Conservation (phyloP, 2,888 invertebrate genomes). For the Drosophila siamana region DNA sequence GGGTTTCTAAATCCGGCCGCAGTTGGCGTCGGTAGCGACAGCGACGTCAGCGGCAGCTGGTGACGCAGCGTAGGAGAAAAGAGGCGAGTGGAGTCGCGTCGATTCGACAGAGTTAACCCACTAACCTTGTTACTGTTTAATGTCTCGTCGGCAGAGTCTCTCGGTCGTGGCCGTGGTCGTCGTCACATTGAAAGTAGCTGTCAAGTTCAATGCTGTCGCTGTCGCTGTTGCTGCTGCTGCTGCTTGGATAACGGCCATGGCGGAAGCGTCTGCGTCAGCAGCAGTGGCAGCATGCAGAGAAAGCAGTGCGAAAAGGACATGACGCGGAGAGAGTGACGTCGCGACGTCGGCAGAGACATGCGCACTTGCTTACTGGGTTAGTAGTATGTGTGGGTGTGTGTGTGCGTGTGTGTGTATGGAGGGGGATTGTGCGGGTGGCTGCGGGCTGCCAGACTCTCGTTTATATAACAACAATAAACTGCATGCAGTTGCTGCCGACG, state of each 20-base stretch:
- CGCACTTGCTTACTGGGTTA: constrained; percentile 67
- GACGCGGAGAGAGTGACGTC: constrained; percentile 51
- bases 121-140: constrained; percentile 73
- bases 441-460: constrained; percentile 38
- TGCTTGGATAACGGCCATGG: constrained; percentile 35
- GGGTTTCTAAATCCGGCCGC: constrained; percentile 72
- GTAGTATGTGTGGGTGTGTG: constrained; percentile 20
- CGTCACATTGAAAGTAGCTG: constrained; percentile 60
- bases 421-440: constrained; percentile 22
- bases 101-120: constrained; percentile 65
- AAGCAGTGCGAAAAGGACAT: constrained; percentile 58
- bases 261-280: constrained; percentile 43
- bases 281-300: constrained; percentile 36
- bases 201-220: constrained; percentile 69
- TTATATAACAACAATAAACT: constrained; percentile 77
- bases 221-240: constrained; percentile 18
- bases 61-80: constrained; percentile 40
- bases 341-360: constrained; percentile 57
- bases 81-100: background rate
- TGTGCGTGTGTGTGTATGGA: background rate
- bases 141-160: constrained; percentile 14
- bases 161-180: constrained; percentile 1
- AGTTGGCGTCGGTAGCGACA: constrained; percentile 20
- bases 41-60: constrained; percentile 6
- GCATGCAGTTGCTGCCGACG: constrained; percentile 41